Conservation (phyloP, 2,113 vertebrate species). For the Rhizomys pruinosus region DNA sequence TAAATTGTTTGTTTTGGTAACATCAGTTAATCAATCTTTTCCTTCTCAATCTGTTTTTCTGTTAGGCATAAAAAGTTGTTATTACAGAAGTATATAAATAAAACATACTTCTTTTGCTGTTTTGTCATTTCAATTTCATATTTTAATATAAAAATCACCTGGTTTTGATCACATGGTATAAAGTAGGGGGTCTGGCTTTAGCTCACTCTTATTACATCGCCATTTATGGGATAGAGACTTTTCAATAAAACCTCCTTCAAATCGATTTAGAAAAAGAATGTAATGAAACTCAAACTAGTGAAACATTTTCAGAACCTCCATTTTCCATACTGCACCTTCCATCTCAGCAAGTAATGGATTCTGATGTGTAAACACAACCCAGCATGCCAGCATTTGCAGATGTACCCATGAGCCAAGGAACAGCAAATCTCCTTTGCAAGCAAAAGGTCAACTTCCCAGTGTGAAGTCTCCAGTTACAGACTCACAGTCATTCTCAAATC, state of each 20-base stretch:
- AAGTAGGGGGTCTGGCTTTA: slow-evolving; percentile 40
- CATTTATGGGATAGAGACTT: slow-evolving; percentile 29
- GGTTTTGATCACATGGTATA: not conserved
- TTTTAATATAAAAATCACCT: slow-evolving; percentile 58
- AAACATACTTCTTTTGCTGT: slow-evolving; percentile 30
- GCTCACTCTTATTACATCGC: slow-evolving; percentile 29
- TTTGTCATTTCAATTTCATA: slow-evolving; percentile 55
- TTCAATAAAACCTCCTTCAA: slow-evolving; percentile 51
- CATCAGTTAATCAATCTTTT: slow-evolving; percentile 47
- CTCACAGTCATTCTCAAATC: slow-evolving; percentile 65
- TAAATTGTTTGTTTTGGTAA: slow-evolving; percentile 33
- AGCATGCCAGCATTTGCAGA: slow-evolving; percentile 70
- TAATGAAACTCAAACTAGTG: slow-evolving; percentile 54
- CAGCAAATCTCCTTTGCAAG: slow-evolving; percentile 75
- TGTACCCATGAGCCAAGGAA: slow-evolving; percentile 68
- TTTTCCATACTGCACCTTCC: slow-evolving; percentile 55
- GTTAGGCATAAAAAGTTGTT: slow-evolving; percentile 28
- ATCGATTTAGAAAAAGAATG: slow-evolving; percentile 27
- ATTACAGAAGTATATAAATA: slow-evolving; percentile 32
- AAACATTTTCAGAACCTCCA: slow-evolving; percentile 54
- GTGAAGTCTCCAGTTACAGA: slow-evolving; percentile 68
- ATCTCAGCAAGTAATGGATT: slow-evolving; percentile 71
- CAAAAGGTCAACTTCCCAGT: slow-evolving; percentile 77
- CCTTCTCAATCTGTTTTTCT: slow-evolving; percentile 35
- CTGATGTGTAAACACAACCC: slow-evolving; percentile 72